Evolutionary conservation across 2,797 vertebrate species (phyloP).

Genomic region (Ambastaia sidthimunki): DNA sequence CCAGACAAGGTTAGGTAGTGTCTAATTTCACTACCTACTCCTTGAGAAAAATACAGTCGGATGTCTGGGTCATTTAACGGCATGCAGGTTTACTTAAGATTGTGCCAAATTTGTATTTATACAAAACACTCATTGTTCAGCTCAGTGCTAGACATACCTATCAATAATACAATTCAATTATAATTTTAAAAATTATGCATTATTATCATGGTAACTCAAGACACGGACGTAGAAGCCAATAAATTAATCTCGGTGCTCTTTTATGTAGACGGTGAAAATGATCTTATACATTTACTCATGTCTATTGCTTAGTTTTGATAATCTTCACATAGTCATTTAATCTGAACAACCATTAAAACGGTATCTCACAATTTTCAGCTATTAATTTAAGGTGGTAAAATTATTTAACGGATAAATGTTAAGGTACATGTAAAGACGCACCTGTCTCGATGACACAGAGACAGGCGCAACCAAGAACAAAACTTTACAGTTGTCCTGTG

Average conservation of each 20-base stretch:
- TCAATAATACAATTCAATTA: neutral
- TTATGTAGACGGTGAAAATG: slow-evolving; percentile 1
- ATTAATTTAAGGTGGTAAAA: neutral
- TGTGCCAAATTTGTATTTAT: neutral
- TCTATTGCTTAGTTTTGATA: slow-evolving; percentile 1
- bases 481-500: slow-evolving; percentile 51
- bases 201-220: neutral
- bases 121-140: neutral
- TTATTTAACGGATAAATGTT: neutral
- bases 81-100: neutral
- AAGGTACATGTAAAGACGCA: slow-evolving; percentile 47
- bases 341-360: neutral
- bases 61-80: slow-evolving; percentile 13
- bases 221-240: neutral
- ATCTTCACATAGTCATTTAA: neutral
- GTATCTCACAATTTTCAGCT: neutral
- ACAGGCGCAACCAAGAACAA: slow-evolving; percentile 23
- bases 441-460: slow-evolving; percentile 51
- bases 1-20: slow-evolving; percentile 34
- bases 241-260: neutral
- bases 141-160: neutral
- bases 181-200: neutral
- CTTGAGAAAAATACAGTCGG: slow-evolving; percentile 21
- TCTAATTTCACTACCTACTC: slow-evolving; percentile 39
- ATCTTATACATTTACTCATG: neutral